Base-by-base conservation (phyloP, 2,113 vertebrate species). In the Myxocyprinus asiaticus region DNA sequence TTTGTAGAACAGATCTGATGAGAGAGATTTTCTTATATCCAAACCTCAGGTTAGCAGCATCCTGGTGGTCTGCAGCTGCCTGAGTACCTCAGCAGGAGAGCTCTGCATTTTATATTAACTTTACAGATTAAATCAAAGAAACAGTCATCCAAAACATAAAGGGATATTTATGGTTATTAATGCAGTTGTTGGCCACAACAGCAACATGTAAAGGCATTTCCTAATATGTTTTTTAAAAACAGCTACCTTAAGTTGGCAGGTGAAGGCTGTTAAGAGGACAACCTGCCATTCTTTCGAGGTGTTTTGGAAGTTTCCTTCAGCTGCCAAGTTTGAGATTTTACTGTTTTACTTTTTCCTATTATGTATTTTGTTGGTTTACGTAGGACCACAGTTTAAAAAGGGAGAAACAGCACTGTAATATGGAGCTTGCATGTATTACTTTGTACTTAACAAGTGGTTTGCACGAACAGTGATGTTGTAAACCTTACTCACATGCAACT, bases 171-270 rank as follows among this genome's bases (percentile, higher is more conserved):
- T 62, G 44, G 11, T 67, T 72, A 74, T 81, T 71, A 61, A 70
- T 56, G 15, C 22, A 14, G 15, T 44, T 67, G 67, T 17, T 81
- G 58, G 10, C n/a, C 6, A 50, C 67, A 15, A 17, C 61, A 72
- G 4, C 15, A 42, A 14, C 47, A 48, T 65, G 64, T 68, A 33
- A 79, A 82, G 11, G 15, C 63, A 59, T 44, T 67, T 72, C 77
- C 44, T 87, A 77, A 81, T 83, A 85, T 88, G 79, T 55, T 79
- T 79, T 84, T 85, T 83, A 45, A 85, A 86, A 85, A 81, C 66
- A 81, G 83, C 83, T 89, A 88, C 84, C 79, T 87, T 74, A 47
- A 68, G n/a, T 86, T 88, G 85, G 83, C 84, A 79, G 70, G 73
- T 53, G 22, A 68, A 65, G 65, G 15, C 33, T 48, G 17, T 9